A percentile compares a stretch with the other conserved stretches of the same genome.
Evolutionary conservation across 2,888 invertebrate species (phyloP).

Genomic region (Herminia tarsipennalis): DNA sequence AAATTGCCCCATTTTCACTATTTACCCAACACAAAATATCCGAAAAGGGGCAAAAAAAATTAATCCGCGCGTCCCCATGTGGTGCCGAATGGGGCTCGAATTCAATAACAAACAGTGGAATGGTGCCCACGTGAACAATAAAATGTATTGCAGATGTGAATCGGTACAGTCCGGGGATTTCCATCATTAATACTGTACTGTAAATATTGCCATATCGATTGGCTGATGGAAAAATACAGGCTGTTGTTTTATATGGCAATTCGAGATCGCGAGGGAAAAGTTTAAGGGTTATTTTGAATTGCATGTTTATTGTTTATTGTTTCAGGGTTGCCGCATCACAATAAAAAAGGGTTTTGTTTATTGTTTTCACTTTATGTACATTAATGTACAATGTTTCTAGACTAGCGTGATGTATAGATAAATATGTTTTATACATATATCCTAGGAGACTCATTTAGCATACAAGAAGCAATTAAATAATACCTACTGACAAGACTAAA

Average conservation of each 20-base stretch:
- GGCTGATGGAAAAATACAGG: constrained; percentile 20
- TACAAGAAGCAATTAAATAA: too few species aligned
- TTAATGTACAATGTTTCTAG: too few species aligned
- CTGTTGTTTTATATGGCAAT: constrained; percentile 12
- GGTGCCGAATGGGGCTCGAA: constrained; percentile 34
- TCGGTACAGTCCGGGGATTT: constrained; percentile 49
- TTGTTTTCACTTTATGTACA: too few species aligned
- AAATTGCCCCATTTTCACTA: constrained; percentile 10
- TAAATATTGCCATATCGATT: constrained; percentile 50
- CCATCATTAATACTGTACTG: constrained; percentile 60
- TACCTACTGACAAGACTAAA: too few species aligned
- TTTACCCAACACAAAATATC: constrained; percentile 25
- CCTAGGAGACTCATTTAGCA: too few species aligned
- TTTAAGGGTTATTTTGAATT: too few species aligned
- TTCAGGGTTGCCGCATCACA: too few species aligned
- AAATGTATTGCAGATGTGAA: constrained; percentile 53
- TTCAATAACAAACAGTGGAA: constrained; percentile 52
- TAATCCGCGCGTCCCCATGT: constrained; percentile 35
- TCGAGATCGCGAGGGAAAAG: too few species aligned
- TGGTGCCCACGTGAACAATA: constrained; percentile 64
- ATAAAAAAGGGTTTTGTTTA: too few species aligned
- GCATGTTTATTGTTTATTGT: too few species aligned
- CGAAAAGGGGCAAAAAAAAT: constrained; percentile 33
- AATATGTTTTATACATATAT: too few species aligned
- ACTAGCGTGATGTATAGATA: too few species aligned